Evolutionary conservation across 2,113 vertebrate genomes (phyloP), one percentile per base, ranked within the genome.

Genomic region (Lagopus leucura): DNA sequence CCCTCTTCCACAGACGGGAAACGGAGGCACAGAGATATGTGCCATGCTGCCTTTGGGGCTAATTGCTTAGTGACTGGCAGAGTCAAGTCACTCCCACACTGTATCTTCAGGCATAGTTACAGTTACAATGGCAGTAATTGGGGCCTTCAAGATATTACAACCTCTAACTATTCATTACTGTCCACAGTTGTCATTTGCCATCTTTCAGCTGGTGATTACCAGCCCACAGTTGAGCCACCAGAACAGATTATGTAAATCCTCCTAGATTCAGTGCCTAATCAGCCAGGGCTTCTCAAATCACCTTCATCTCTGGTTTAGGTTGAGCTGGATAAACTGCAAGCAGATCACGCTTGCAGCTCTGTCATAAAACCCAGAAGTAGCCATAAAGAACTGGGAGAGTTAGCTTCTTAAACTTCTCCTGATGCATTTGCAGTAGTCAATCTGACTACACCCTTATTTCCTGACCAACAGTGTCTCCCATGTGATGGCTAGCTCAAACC

Each of bases 1-100:
- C 95, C 61, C 48, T 89, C 88, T 96, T 96, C 96, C 73, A n/a
- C 95, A 96, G 96, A 93, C 72, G 78, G 96, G 94, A 97, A 97
- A 94, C 47, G 85, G 95, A 97, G 88, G 90, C 63, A n/a, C 63
- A 54, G 50, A 66, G 70, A 84, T 81, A 67, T 45, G 48, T 45
- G 64, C 66, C 77, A 14, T 4, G 42, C 64, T 6, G 40, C 86
- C 85, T 66, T 65, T 94, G 86, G 85, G 80, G 72, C 86, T 92
- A 82, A 83, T 95, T 81, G 77, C 72, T 66, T 43, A 91, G 64
- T 88, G 90, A 64, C 43, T 82, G 77, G 70, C 73, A 85, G 77
- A 95, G 77, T 7, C 5, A 0, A 76, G 76, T 90, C 88, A 58
- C 60, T 93, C 93, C 92, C 83, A 90, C 92, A 48, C 65, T 80